Evolutionary conservation across 92 coral and sea anemone species (phyloP), one percentile per base, ranked within the genome.

Genomic region (Plumapathes pennacea): DNA sequence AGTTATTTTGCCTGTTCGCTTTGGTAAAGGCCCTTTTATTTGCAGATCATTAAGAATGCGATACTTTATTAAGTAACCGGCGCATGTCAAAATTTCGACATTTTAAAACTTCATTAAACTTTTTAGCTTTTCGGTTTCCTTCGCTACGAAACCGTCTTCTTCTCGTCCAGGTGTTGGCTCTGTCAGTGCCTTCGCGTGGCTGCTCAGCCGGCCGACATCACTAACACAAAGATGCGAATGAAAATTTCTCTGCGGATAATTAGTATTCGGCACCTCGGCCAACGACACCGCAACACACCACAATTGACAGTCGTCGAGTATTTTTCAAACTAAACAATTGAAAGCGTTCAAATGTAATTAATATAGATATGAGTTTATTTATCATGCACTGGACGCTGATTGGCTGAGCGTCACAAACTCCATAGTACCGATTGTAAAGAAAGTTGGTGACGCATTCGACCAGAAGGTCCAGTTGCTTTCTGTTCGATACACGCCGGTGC

Each of bases 281-380:
- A 81, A 71, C 51, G 83, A 75, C 85, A 74, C 85, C 84, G 57
- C 71, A 71, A 51, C 89, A 72, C 46, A 59, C 96, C 77, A 74
- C 96, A 69, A 83, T 83, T 78, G 90, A 80, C 96, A 87, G 82
- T 83, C 71, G 82, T 73, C 83, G 83, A 83, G 85, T 80, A 87
- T 80, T 87, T 87, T 81, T 73, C 88, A 74, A 75, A 60, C 90
- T 62, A 78, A 78, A 87, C 96, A 87, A 83, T 88, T 90, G 99
- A 80, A 92, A 88, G 91, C 96, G 96, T 89, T 94, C 88, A 94
- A 85, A 86, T 78, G 94, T 94, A 94, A 94, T 94, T 94, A 94
- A 94, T 89, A 94, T 78, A 89, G 99, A 94, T 94, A 84, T 85
- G 92, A 84, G 84, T 84, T 85, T 94, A 86, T 94, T 94, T 94